Evolutionary conservation across 2,113 vertebrate species (phyloP).

Genomic region (Tragulus kanchil): DNA sequence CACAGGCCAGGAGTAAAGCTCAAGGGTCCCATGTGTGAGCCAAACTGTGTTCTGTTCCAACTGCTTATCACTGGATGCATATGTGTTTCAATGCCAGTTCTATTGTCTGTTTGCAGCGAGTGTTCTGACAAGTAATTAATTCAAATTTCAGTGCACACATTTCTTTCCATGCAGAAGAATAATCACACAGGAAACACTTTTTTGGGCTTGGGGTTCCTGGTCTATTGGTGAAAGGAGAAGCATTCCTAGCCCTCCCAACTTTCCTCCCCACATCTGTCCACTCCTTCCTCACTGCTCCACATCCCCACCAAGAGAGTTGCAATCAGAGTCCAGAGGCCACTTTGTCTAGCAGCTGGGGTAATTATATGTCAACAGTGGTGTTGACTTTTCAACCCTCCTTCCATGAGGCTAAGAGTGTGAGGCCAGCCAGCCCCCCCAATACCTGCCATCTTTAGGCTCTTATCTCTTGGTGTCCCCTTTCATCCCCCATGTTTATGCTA

Average conservation of each 20-base stretch:
- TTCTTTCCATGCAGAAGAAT: not conserved
- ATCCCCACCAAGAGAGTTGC: fast-evolving
- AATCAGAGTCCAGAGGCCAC: not conserved
- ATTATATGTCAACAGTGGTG: not conserved
- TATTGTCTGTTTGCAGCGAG: not conserved
- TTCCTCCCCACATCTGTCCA: not conserved
- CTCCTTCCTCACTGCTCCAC: not conserved
- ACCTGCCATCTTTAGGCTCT: not conserved
- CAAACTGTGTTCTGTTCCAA: not conserved
- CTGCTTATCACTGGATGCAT: not conserved
- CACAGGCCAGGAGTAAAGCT: not conserved
- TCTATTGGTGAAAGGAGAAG: not conserved
- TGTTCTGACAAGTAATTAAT: not conserved
- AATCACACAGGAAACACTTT: not conserved
- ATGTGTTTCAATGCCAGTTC: not conserved
- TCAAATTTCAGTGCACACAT: not conserved
- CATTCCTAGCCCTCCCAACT: not conserved
- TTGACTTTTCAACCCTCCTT: not conserved
- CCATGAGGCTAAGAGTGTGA: not conserved
- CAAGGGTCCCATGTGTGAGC: not conserved
- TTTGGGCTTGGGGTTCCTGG: not conserved
- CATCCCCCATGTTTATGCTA: not conserved
- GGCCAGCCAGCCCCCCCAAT: not conserved
- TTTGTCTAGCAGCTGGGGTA: not conserved
- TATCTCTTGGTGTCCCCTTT: not conserved